Conservation (phyloP, 2,797 vertebrate genomes). For the Clarias platycephalus region DNA sequence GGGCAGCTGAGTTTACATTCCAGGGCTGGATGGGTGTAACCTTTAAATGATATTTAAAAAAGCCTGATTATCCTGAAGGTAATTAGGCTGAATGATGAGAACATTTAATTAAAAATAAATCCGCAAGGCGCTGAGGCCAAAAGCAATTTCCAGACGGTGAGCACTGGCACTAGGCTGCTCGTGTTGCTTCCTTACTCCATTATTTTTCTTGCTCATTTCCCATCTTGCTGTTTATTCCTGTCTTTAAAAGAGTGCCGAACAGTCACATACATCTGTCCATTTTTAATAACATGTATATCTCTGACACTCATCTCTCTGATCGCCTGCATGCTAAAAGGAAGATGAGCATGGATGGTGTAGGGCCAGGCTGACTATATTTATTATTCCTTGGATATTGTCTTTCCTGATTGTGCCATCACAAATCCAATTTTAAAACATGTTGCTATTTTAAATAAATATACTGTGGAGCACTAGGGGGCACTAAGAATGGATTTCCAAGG, state of each 20-base stretch:
- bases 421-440: not conserved
- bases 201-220: constrained; percentile 47
- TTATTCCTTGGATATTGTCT: not conserved
- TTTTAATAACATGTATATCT: constrained; percentile 17
- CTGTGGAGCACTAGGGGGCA: not conserved
- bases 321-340: not conserved
- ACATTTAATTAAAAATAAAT: constrained; percentile 75
- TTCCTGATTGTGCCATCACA: not conserved
- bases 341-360: not conserved
- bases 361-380: not conserved
- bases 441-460: not conserved
- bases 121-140: constrained; percentile 62
- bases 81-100: constrained; percentile 70
- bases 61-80: constrained; percentile 68
- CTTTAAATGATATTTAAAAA: constrained; percentile 76
- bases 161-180: constrained; percentile 51
- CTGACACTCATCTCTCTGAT: constrained; percentile 4
- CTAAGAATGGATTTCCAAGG: not conserved
- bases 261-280: constrained; percentile 38
- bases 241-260: constrained; percentile 35
- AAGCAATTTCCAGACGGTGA: constrained; percentile 61
- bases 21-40: constrained; percentile 66
- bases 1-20: constrained; percentile 65
- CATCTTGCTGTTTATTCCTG: constrained; percentile 32
- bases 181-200: constrained; percentile 46